phyloP scores from a whole-genome alignment of 2,797 vertebrate genomes.

The Gobio occitaniae region DNA sequence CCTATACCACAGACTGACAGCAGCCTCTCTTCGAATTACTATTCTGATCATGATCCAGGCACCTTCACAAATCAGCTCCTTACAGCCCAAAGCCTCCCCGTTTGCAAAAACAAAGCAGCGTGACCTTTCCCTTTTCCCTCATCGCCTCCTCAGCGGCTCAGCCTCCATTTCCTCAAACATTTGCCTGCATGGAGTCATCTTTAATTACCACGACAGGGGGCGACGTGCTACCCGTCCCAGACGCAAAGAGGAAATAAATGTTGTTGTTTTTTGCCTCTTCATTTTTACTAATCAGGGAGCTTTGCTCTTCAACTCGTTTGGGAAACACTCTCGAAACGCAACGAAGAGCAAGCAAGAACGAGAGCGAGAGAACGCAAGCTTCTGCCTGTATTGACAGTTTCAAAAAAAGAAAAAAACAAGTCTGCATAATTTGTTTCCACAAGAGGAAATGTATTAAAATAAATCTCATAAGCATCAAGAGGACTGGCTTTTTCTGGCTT shows the following conservation, averaged over 20 bases:
- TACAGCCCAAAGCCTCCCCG: slow-evolving; percentile 46
- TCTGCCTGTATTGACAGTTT: slow-evolving; percentile 51
- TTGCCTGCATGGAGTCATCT: slow-evolving; percentile 45
- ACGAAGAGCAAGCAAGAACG: slow-evolving; percentile 18
- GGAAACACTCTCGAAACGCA: slow-evolving; percentile 26
- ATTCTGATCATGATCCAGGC: slow-evolving; percentile 51
- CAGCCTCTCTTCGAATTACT: slow-evolving; percentile 45
- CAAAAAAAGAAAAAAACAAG: background rate
- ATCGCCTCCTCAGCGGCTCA: slow-evolving; percentile 41
- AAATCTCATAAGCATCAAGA: slow-evolving; percentile 62
- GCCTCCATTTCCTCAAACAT: slow-evolving; percentile 54
- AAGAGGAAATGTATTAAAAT: slow-evolving; percentile 61
- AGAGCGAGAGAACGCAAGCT: slow-evolving; percentile 26
- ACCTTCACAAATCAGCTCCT: slow-evolving; percentile 55
- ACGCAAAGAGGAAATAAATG: slow-evolving; percentile 51
- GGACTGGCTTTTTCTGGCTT: slow-evolving; percentile 42
- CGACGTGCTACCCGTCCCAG: slow-evolving; percentile 12
- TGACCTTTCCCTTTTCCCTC: slow-evolving; percentile 55
- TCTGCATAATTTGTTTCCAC: slow-evolving; percentile 63
- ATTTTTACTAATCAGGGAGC: slow-evolving; percentile 49
- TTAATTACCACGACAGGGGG: slow-evolving; percentile 49
- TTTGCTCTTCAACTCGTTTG: slow-evolving; percentile 34
- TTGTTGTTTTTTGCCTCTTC: slow-evolving; percentile 40
- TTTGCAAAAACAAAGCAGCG: slow-evolving; percentile 54
- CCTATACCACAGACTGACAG: slow-evolving; percentile 38